Percentiles rank a stretch among this genome's conserved stretches.
phyloP scores from a whole-genome alignment of 2,797 vertebrate genomes.

The Uromys caudimaculatus region DNA sequence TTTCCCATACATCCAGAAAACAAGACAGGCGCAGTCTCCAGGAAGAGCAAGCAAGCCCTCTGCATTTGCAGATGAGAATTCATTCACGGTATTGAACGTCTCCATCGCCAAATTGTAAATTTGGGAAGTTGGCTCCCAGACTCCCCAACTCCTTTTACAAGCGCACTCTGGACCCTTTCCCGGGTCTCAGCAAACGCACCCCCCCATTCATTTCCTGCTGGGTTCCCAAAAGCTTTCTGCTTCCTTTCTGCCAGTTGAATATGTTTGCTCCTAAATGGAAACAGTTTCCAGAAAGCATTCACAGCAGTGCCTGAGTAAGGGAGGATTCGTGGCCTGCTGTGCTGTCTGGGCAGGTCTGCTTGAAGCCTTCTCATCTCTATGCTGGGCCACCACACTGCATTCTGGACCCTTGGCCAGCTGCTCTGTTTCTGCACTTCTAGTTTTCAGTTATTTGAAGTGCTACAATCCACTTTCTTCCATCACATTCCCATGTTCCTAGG shows the following conservation, averaged over 20 bases:
- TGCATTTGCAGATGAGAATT: not conserved
- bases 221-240: conserved; percentile 49
- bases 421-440: not conserved
- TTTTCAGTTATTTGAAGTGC: conserved; percentile 52
- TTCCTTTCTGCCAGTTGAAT: conserved; percentile 56
- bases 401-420: not conserved
- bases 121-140: not conserved
- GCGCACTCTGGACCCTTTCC: not conserved
- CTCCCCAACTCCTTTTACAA: conserved; percentile 21
- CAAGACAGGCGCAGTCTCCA: not conserved
- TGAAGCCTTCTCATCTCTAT: conserved; percentile 24
- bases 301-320: conserved; percentile 10
- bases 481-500: not conserved
- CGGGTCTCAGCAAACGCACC: not conserved
- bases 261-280: conserved; percentile 67
- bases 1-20: not conserved
- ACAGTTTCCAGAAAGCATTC: conserved; percentile 46
- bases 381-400: not conserved
- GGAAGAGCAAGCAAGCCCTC: not conserved
- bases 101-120: conserved; percentile 24
- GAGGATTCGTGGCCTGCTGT: not conserved
- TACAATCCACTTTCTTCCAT: not conserved
- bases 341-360: not conserved
- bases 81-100: not conserved
- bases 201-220: conserved; percentile 60